Conservation (phyloP, 1,140 invertebrate genomes). For the Leptinotarsa defecta region DNA sequence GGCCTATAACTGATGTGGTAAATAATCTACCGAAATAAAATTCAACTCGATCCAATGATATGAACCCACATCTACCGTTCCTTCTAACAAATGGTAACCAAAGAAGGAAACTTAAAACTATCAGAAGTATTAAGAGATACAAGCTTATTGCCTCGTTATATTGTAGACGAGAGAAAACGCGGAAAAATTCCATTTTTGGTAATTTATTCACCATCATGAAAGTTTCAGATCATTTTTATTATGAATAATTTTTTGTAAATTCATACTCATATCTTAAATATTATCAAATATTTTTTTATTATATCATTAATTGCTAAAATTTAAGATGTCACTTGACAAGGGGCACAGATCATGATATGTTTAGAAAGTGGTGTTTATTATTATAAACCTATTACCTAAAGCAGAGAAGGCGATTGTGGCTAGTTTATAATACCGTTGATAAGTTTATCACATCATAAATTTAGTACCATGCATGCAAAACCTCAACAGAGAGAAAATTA, state of each 20-base stretch:
- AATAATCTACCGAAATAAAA: slow-evolving; percentile 19
- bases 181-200: slow-evolving; percentile 9
- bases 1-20: not conserved
- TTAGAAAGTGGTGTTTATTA: slow-evolving; percentile 58
- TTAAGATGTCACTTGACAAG: slow-evolving; percentile 59
- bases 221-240: slow-evolving; percentile 28
- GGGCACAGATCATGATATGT: slow-evolving; percentile 61
- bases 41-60: not conserved
- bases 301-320: slow-evolving; percentile 57
- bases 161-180: not conserved
- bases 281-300: slow-evolving; percentile 56
- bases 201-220: slow-evolving; percentile 21
- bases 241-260: slow-evolving; percentile 50
- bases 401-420: slow-evolving; percentile 59
- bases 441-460: slow-evolving; percentile 54
- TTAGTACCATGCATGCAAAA: not conserved
- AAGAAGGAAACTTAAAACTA: not conserved
- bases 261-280: slow-evolving; percentile 54
- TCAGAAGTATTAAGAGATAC: not conserved
- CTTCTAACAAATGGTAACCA: not conserved
- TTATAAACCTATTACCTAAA: slow-evolving; percentile 55
- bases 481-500: not conserved
- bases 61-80: not conserved
- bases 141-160: not conserved
- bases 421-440: slow-evolving; percentile 57